Percentiles rank a stretch among this genome's conserved stretches.
These are phyloP conservation scores for Nysson spinosus DNA, from an alignment of 2,888 invertebrate species.

Conservation along the genomic window DNA sequence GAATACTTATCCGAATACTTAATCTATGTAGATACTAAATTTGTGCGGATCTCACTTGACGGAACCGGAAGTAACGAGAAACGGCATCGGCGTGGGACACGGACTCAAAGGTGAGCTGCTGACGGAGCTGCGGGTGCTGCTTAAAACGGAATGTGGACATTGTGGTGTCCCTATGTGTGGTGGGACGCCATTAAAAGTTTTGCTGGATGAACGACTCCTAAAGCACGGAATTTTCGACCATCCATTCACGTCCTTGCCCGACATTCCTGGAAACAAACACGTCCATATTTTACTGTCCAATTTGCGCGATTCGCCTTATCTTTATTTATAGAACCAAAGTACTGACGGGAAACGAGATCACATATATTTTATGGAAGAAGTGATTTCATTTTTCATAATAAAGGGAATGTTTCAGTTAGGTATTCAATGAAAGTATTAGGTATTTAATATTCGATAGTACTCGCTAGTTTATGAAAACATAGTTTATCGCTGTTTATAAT, in stretches of 20 bases:
- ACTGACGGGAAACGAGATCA: too few relatives aligned
- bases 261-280: slow-evolving; percentile 54
- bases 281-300: background rate
- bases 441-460: too few relatives aligned
- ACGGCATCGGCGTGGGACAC: slow-evolving; percentile 88
- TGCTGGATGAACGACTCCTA: slow-evolving; percentile 65
- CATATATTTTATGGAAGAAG: too few relatives aligned
- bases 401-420: too few relatives aligned
- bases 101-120: slow-evolving; percentile 83
- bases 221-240: slow-evolving; percentile 73
- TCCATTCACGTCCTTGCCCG: slow-evolving; percentile 66
- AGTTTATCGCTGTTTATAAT: too few relatives aligned
- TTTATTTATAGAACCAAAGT: too few relatives aligned
- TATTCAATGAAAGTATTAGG: too few relatives aligned
- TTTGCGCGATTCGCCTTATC: too few relatives aligned
- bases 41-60: slow-evolving; percentile 81
- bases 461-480: too few relatives aligned
- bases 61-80: slow-evolving; percentile 85
- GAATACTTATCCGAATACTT: background rate
- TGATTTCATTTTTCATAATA: too few relatives aligned
- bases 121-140: slow-evolving; percentile 83
- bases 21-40: background rate
- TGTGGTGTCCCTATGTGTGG: slow-evolving; percentile 81
- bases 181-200: too few relatives aligned
- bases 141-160: slow-evolving; percentile 85